Evolutionary conservation across 2,888 invertebrate species (phyloP).

Genomic region (Scrobipalpa atriplicella): DNA sequence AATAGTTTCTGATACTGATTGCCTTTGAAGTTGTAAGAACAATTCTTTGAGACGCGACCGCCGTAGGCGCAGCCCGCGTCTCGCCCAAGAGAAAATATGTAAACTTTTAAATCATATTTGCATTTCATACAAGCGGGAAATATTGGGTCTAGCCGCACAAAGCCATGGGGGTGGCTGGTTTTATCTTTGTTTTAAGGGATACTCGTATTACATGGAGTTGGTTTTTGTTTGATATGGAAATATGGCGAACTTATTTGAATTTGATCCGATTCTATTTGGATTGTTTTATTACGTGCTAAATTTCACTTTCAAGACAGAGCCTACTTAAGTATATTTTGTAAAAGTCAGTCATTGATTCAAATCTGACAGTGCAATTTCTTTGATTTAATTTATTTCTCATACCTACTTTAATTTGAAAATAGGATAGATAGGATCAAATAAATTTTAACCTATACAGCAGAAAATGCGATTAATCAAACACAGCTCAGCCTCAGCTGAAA

Average conservation of each 20-base stretch:
- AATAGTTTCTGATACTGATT: neutral
- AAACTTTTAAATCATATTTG: slow-evolving; percentile 82
- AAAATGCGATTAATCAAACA: too few species aligned
- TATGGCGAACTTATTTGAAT: neutral
- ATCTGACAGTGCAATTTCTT: too few species aligned
- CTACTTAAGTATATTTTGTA: too few species aligned
- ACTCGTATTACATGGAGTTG: slow-evolving; percentile 10
- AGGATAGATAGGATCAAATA: too few species aligned
- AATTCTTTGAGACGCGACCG: slow-evolving; percentile 3
- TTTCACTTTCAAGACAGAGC: neutral
- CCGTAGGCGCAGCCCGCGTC: slow-evolving; percentile 69
- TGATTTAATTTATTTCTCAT: too few species aligned
- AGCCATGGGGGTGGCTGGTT: slow-evolving; percentile 47
- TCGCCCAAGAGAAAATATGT: slow-evolving; percentile 69
- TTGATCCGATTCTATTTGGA: neutral
- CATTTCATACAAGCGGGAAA: slow-evolving; percentile 75
- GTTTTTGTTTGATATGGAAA: slow-evolving; percentile 8
- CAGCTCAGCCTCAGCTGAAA: too few species aligned
- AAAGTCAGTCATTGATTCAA: too few species aligned
- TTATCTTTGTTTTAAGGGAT: slow-evolving; percentile 31
- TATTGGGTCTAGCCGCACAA: slow-evolving; percentile 71
- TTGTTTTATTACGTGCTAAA: neutral
- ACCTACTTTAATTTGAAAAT: too few species aligned
- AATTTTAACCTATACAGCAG: too few species aligned
- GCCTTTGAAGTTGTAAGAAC: slow-evolving; percentile 14